Conservation (phyloP, 2,888 invertebrate species). For the Leptinotarsa haldemani region DNA sequence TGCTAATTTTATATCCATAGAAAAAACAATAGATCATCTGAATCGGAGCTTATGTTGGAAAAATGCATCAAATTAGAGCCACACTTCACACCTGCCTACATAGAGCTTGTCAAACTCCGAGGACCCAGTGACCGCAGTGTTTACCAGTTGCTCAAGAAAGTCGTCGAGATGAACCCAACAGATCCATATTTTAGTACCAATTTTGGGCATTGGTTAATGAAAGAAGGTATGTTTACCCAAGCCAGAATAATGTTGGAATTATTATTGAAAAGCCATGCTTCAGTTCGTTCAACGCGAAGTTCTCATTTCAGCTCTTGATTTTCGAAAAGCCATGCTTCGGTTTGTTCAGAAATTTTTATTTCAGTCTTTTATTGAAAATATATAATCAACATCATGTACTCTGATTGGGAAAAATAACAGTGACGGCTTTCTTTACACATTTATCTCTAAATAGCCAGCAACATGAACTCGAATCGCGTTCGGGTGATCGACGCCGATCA, state of each 20-base stretch:
- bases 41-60: constrained; percentile 76
- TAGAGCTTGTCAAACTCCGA: constrained; percentile 73
- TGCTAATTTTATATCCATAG: constrained; percentile 63
- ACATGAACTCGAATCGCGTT: no score
- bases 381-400: no score
- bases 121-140: constrained; percentile 69
- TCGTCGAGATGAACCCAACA: constrained; percentile 74
- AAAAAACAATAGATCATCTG: constrained; percentile 74
- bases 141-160: constrained; percentile 71
- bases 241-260: not conserved
- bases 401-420: no score
- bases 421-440: no score
- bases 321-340: no score
- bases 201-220: constrained; percentile 78
- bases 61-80: constrained; percentile 76
- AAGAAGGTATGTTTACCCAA: constrained; percentile 68
- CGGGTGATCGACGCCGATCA: no score
- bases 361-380: no score
- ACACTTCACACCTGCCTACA: constrained; percentile 76
- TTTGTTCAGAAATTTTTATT: no score
- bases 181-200: constrained; percentile 78
- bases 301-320: no score
- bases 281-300: no score
- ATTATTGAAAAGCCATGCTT: not conserved
- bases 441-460: no score